Base-by-base conservation (phyloP, 2,113 vertebrate species). In the Nyctibius bracteatus region DNA sequence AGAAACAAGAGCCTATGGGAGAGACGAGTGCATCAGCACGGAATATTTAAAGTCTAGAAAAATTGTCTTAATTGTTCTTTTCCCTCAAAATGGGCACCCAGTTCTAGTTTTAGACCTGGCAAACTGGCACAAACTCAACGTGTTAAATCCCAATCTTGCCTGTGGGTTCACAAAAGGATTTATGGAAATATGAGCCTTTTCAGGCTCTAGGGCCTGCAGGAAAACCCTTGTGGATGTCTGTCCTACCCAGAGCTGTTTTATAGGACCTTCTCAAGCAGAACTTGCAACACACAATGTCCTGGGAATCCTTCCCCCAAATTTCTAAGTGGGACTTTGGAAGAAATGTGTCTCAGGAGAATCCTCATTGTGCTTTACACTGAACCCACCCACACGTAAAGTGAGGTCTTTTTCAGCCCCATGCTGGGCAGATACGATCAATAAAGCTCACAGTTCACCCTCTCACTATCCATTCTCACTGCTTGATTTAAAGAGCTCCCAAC, bases 21-120 rank as follows among this genome's bases (percentile, higher is more conserved):
- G 43, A 49, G 91, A 28, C 4, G 51, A 39, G 46, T 14, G 54
- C 31, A 17, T 9, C 71, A 55, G 52, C 77, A 63, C n/a, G 19
- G 47, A n/a, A 18, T 0, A 15, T 0, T n/a, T 4, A 27, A 0
- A 61, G 41, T 28, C 67, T 6, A 52, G 62, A 70, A 91, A 47
- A 88, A 88, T 58, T 0, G 1, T 4, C 52, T 44, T 30, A 72
- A 31, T 43, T 80, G 41, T 37, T 93, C n/a, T 61, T 82, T 70
- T 62, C 54, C 62, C 62, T 58, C 86, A 7, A 49, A 93, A 77
- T 0, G 1, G 41, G 81, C 62, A 75, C 46, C 71, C 58, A 15
- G 25, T 2, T 58, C 58, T 55, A 35, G 37, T 71, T 66, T 61
- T 4, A 62, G 54, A 49, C 49, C 52, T 35, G 90, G 49, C 37